These are phyloP conservation scores for Aspiorhynchus laticeps DNA, from an alignment of 2,113 vertebrate genomes.

Conservation along the genomic window DNA sequence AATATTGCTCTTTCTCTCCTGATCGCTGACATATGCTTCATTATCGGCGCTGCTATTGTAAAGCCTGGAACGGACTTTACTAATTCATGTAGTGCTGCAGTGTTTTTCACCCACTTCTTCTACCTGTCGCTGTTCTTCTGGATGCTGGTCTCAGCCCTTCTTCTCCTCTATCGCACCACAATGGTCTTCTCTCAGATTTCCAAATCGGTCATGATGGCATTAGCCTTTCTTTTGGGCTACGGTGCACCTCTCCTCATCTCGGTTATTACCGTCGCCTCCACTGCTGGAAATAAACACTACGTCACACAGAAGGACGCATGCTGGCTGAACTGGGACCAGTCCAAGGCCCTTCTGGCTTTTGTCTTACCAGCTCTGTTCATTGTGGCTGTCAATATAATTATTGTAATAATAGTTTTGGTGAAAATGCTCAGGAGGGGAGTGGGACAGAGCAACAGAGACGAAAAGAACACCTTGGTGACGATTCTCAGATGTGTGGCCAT, in stretches of 20 bases:
- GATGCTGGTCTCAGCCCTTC: constrained; percentile 86
- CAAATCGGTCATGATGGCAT: constrained; percentile 74
- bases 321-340: constrained; percentile 86
- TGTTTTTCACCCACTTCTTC: constrained; percentile 88
- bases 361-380: constrained; percentile 72
- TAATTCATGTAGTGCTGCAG: constrained; percentile 76
- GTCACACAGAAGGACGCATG: constrained; percentile 71
- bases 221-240: constrained; percentile 81
- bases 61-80: constrained; percentile 17
- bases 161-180: constrained; percentile 83
- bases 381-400: constrained; percentile 70
- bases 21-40: constrained; percentile 73
- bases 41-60: constrained; percentile 68
- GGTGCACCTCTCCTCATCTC: constrained; percentile 83
- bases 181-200: constrained; percentile 81
- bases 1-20: constrained; percentile 75
- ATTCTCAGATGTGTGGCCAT: constrained; percentile 68
- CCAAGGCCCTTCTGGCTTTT: constrained; percentile 79
- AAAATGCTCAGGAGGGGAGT: constrained; percentile 68
- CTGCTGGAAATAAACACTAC: constrained; percentile 74
- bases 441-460: constrained; percentile 64
- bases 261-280: constrained; percentile 79
- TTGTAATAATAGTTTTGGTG: constrained; percentile 71
- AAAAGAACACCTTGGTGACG: constrained; percentile 68
- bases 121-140: constrained; percentile 91